Conservation (phyloP, 2,797 vertebrate genomes). For the Epinephelus malabaricus region DNA sequence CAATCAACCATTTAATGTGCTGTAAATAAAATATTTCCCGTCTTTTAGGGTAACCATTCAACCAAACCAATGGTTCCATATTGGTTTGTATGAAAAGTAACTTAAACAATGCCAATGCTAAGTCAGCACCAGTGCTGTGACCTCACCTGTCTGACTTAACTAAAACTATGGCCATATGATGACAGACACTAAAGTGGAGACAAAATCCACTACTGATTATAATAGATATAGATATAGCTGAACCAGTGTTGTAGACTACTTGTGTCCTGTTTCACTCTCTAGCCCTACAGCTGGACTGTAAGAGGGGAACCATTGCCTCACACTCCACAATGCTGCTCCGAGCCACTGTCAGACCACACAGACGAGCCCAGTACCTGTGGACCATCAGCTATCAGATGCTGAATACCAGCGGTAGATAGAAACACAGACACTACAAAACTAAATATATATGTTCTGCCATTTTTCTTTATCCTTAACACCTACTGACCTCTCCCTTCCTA, state of each 20-base stretch:
- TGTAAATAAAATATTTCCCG: neutral
- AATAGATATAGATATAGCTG: neutral
- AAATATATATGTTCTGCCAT: neutral
- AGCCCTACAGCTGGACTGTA: conserved; percentile 89
- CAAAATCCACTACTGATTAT: neutral
- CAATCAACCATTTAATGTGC: conserved; percentile 5
- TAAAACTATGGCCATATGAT: neutral
- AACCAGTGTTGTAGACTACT: neutral
- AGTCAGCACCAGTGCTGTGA: neutral
- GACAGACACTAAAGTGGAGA: neutral
- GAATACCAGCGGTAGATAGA: conserved; percentile 81
- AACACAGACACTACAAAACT: neutral
- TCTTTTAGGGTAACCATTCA: neutral
- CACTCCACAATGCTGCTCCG: conserved; percentile 83
- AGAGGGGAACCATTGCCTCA: conserved; percentile 84
- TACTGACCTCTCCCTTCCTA: neutral
- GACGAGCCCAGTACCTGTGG: conserved; percentile 87
- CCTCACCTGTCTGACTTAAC: neutral
- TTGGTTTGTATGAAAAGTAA: neutral
- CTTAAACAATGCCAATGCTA: neutral
- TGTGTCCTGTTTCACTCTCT: neutral
- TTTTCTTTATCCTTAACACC: neutral
- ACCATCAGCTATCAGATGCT: conserved; percentile 87
- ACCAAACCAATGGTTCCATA: too few species aligned
- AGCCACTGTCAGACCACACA: conserved; percentile 81